Percentiles rank a stretch among this genome's conserved stretches.
These are phyloP conservation scores for Neoascia interrupta DNA, from an alignment of 2,888 invertebrate genomes.

Conservation along the genomic window DNA sequence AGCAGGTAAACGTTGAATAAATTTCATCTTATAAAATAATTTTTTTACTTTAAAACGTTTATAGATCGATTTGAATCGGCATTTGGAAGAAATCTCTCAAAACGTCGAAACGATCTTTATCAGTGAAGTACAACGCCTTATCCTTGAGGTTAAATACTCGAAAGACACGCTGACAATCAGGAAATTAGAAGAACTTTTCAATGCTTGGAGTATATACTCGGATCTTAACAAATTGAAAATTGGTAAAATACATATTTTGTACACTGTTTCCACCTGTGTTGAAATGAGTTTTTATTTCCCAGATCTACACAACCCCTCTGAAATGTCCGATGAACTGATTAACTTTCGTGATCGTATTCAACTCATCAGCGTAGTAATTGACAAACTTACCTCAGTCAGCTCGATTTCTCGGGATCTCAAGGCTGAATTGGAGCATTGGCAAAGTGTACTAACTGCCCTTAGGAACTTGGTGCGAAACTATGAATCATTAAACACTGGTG, in stretches of 20 bases:
- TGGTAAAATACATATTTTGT: conserved; percentile 70
- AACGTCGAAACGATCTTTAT: conserved; percentile 74
- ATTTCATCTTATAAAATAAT: not conserved
- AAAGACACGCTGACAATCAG: not conserved
- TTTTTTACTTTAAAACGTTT: conserved; percentile 2
- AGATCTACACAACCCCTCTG: conserved; percentile 72
- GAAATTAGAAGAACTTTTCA: conserved; percentile 71
- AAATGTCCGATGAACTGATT: conserved; percentile 74
- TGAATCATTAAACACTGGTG: conserved; percentile 88
- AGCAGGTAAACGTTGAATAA: conserved; percentile 85
- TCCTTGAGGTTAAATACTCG: conserved; percentile 56
- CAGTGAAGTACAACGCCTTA: conserved; percentile 71
- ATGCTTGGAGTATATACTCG: conserved; percentile 75
- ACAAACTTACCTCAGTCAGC: conserved; percentile 60
- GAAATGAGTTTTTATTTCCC: not conserved
- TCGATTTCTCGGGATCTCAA: conserved; percentile 23
- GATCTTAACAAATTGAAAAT: conserved; percentile 65
- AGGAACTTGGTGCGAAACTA: conserved; percentile 78
- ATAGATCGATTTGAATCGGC: conserved; percentile 80
- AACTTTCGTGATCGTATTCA: conserved; percentile 75
- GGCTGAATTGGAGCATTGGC: conserved; percentile 33
- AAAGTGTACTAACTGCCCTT: conserved; percentile 70
- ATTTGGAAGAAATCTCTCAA: conserved; percentile 85
- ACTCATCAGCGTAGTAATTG: conserved; percentile 72
- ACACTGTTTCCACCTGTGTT: not conserved